Base-by-base conservation (phyloP, 2,113 vertebrate species). In the Regulus satrapa region DNA sequence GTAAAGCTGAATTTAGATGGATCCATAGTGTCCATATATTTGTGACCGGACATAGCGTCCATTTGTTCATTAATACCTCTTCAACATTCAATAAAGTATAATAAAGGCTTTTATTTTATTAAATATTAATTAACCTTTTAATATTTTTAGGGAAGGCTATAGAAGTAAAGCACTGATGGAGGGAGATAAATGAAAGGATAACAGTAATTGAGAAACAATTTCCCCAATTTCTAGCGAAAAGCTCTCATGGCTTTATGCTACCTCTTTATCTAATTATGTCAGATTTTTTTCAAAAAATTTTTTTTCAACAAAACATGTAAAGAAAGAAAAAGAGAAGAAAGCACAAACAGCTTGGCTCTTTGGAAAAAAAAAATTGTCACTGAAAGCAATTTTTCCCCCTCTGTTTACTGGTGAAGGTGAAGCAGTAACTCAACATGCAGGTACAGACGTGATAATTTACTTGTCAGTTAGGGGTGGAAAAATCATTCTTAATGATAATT, bases 71-170 rank as follows among this genome's bases (percentile, higher is more conserved):
- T 90, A 92, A 76, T 46, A 63, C 32, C 54, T 62, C 68, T 89
- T 76, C 87, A 96, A 58, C 92, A 64, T 92, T 97, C 94, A 97
- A 97, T 95, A 96, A 96, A 93, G 84, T 85, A 97, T 95, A 89
- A 72, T 36, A 97, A 92, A 97, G 51, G 62, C 84, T 96, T 94
- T 94, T 67, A 80, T 87, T 95, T 92, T 88, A 93, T 98, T 86
- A 97, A 98, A 97, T 97, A 97, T 98, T 97, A 94, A 98, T 94
- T 71, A 18, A 67, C 45, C 63, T 94, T 67, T 95, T 86, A 92
- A 85, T 96, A 96, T 91, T 97, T 96, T 96, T 96, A 80, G 90
- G 87, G 91, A 92, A 89, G 51, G 31, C 29, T 52, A 48, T 61
- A 93, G 85, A 86, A 97, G 92, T 59, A 86, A 94, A 97, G 78